Evolutionary conservation across 2,888 invertebrate species (phyloP).

Genomic region (Monochamus alternatus): DNA sequence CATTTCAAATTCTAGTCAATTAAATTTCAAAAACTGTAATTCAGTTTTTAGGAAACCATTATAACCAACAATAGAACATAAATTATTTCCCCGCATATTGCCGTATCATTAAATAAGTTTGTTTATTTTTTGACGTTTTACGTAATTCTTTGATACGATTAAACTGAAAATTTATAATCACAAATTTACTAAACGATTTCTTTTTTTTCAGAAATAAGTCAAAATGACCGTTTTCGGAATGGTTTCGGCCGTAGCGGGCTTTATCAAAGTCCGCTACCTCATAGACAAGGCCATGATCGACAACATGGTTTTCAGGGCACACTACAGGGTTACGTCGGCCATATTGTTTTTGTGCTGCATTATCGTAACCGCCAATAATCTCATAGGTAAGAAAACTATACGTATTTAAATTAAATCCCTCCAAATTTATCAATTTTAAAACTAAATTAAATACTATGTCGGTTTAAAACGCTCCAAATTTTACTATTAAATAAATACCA

Average conservation of each 20-base stretch:
- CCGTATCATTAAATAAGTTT: too few species aligned
- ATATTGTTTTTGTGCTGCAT: conserved; percentile 90
- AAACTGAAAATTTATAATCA: too few species aligned
- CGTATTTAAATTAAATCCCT: neutral
- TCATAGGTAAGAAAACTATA: conserved; percentile 82
- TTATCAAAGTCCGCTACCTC: conserved; percentile 91
- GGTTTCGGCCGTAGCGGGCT: conserved; percentile 91
- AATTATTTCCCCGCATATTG: too few species aligned
- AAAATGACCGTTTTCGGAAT: conserved; percentile 88
- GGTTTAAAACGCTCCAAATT: too few species aligned
- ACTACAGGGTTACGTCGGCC: conserved; percentile 90
- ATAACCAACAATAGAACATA: too few species aligned
- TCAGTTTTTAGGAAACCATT: too few species aligned
- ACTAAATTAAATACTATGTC: too few species aligned
- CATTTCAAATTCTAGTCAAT: too few species aligned
- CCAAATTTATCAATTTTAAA: neutral
- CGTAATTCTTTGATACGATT: too few species aligned
- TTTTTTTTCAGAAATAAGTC: conserved; percentile 57
- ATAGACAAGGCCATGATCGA: conserved; percentile 92
- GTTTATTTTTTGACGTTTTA: too few species aligned
- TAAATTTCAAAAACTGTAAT: too few species aligned
- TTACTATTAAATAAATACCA: too few species aligned
- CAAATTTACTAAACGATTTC: conserved; percentile 2
- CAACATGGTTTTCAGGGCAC: conserved; percentile 91
- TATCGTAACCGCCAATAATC: conserved; percentile 90